Conservation (phyloP, 2,888 invertebrate genomes). For the Anthophora plumipes region DNA sequence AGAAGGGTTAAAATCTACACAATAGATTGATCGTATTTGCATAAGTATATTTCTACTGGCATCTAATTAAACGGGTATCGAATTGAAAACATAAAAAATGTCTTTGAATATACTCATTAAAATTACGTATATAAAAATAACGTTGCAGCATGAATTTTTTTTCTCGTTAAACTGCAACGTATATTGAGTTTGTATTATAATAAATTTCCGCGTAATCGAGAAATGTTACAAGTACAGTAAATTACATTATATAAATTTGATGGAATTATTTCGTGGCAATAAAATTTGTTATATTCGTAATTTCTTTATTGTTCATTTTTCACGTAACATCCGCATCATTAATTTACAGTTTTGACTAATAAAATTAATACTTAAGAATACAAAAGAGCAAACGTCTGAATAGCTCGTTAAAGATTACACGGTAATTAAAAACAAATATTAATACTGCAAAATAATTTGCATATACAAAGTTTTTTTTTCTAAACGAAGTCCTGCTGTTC, state of each 20-base stretch:
- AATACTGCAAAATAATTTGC: background rate
- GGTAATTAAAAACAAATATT: background rate
- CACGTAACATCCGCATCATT: background rate
- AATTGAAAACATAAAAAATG: background rate
- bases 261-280: conserved; percentile 33
- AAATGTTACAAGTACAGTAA: conserved; percentile 6
- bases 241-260: conserved; percentile 16
- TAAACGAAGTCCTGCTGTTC: background rate
- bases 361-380: background rate
- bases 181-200: background rate
- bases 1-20: background rate
- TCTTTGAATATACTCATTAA: background rate
- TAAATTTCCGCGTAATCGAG: background rate
- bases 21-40: background rate
- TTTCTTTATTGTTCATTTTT: background rate
- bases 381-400: background rate
- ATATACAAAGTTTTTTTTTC: background rate
- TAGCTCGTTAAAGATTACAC: background rate
- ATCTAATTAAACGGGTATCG: background rate
- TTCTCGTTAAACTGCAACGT: background rate
- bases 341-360: background rate
- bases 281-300: conserved; percentile 31
- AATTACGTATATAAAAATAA: background rate
- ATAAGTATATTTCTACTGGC: background rate
- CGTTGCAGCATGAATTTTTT: background rate